phyloP scores from a whole-genome alignment of 2,113 vertebrate genomes.

The Elephantulus edwardii region DNA sequence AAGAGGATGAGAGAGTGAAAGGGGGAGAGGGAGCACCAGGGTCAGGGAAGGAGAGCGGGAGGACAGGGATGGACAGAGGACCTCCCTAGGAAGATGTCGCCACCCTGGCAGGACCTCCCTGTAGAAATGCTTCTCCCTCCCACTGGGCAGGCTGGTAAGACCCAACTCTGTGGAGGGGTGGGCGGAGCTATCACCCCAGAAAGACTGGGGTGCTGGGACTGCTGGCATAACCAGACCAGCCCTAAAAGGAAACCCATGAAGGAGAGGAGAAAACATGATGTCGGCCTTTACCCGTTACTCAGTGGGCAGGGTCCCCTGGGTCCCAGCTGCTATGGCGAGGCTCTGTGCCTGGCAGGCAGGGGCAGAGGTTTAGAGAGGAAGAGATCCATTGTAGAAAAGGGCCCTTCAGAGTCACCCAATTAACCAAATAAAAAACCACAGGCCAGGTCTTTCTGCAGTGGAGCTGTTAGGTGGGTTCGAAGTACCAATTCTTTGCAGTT shows the following conservation, averaged over 20 bases:
- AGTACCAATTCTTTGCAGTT: not conserved
- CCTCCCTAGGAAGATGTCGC: too few relatives aligned
- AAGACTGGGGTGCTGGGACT: not conserved
- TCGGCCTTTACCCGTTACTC: not conserved
- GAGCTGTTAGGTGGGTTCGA: not conserved
- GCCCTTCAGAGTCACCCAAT: not conserved
- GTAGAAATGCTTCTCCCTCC: not conserved
- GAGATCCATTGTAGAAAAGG: not conserved
- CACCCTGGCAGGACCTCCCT: too few relatives aligned
- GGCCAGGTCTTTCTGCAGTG: not conserved
- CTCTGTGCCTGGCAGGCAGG: not conserved
- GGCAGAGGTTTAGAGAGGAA: not conserved
- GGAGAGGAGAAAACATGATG: not conserved
- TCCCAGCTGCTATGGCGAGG: not conserved
- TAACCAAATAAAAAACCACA: not conserved
- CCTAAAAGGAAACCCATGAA: not conserved
- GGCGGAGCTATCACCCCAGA: not conserved
- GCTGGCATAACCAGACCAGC: not conserved
- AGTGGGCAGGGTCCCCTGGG: not conserved
- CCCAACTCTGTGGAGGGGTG: rapidly evolving
- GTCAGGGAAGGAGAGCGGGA: too few relatives aligned
- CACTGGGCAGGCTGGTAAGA: not conserved
- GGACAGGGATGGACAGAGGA: too few relatives aligned
- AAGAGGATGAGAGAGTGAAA: not conserved
- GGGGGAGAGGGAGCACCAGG: not conserved